Evolutionary conservation across 2,113 vertebrate species (phyloP).

Genomic region (Varanus salvator): DNA sequence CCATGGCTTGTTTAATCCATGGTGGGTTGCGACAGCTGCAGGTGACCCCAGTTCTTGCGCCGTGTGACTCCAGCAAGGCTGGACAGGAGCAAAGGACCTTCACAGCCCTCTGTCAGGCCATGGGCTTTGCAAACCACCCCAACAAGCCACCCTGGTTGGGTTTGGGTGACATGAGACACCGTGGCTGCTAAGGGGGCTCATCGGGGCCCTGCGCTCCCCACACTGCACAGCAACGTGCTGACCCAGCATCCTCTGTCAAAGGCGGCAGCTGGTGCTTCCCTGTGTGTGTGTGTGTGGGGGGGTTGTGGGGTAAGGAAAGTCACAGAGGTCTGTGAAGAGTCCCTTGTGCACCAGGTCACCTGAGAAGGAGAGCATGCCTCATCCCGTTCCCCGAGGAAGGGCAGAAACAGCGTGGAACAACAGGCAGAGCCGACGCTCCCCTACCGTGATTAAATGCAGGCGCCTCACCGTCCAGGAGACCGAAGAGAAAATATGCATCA

Average conservation of each 20-base stretch:
- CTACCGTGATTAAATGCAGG: not conserved
- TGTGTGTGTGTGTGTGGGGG: not conserved
- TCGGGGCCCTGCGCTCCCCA: no score
- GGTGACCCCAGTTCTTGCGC: no score
- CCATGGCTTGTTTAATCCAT: no score
- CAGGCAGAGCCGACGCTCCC: not conserved
- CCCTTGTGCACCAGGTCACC: not conserved
- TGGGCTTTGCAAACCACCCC: no score
- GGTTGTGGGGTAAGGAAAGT: not conserved
- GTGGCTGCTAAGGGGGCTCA: no score
- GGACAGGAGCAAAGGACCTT: no score
- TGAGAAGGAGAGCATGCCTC: not conserved
- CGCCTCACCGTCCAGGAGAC: not conserved
- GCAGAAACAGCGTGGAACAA: not conserved
- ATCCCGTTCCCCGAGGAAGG: not conserved
- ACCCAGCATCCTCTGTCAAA: not conserved
- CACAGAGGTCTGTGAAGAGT: no score
- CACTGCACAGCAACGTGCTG: not conserved
- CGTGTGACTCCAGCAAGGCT: no score
- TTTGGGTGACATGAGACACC: no score
- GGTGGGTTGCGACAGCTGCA: no score
- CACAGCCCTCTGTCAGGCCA: no score
- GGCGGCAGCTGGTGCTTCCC: not conserved
- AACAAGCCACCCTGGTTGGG: no score
- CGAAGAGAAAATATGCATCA: not conserved